A percentile compares a stretch with the other conserved stretches of the same genome.
Conservation (phyloP, 92 coral and sea anemone genomes). For the Parazoanthus swiftii region DNA sequence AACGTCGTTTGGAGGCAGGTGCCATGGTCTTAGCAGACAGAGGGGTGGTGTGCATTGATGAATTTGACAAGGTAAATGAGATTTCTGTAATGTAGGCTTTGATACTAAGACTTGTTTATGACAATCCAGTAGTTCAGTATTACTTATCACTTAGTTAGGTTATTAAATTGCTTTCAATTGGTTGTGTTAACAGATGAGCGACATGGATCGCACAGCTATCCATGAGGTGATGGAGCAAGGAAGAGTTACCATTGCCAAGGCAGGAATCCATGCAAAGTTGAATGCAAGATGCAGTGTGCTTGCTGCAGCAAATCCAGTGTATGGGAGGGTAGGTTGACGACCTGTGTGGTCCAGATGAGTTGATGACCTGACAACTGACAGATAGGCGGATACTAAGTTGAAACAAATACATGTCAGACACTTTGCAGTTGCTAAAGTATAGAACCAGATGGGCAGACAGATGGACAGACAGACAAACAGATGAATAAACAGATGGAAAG, state of each 20-base stretch:
- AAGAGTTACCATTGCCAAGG: conserved; percentile 95
- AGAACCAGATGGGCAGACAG: neutral
- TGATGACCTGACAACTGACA: neutral
- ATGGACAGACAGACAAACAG: neutral
- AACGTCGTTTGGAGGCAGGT: conserved; percentile 92
- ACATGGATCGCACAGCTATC: conserved; percentile 96
- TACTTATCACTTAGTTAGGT: neutral
- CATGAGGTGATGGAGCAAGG: conserved; percentile 99
- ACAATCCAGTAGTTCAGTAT: neutral
- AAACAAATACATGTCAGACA: neutral
- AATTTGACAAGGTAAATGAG: conserved; percentile 87
- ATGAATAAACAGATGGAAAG: too few species aligned
- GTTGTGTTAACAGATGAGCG: conserved; percentile 80
- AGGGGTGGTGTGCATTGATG: conserved; percentile 96
- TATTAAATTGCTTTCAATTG: neutral
- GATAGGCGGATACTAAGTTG: neutral
- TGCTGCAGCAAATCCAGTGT: conserved; percentile 98
- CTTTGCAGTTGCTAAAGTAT: too few species aligned
- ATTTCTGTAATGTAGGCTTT: neutral
- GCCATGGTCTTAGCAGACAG: conserved; percentile 98
- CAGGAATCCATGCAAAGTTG: conserved; percentile 98
- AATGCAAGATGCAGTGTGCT: conserved; percentile 97
- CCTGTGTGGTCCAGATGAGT: too few species aligned
- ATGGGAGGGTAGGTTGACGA: conserved; percentile 83
- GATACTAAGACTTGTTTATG: neutral